Evolutionary conservation across 2,888 invertebrate genomes (phyloP).

Genomic region (Eurois occulta): DNA sequence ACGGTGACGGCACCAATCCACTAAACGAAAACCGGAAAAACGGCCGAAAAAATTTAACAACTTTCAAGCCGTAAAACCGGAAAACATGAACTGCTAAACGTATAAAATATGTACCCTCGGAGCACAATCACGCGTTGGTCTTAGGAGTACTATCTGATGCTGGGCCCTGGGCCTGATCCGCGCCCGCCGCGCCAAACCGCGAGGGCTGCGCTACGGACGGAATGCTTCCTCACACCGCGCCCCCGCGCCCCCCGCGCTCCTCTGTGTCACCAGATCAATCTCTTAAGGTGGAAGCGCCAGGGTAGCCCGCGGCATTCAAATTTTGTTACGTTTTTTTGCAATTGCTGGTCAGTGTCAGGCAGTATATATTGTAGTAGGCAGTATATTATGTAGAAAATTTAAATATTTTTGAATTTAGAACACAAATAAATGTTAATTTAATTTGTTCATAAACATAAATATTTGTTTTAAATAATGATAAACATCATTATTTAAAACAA

Average conservation of each 20-base stretch:
- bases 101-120: neutral
- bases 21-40: slow-evolving; percentile 60
- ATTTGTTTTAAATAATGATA: too few species aligned
- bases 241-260: neutral
- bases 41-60: slow-evolving; percentile 56
- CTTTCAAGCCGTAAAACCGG: slow-evolving; percentile 60
- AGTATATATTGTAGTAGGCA: too few species aligned
- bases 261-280: neutral
- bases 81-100: slow-evolving; percentile 25
- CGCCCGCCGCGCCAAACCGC: neutral
- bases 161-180: neutral
- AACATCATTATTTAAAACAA: too few species aligned
- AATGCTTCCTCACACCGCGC: neutral
- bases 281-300: too few species aligned
- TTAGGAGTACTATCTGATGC: neutral
- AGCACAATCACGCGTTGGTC: neutral
- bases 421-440: too few species aligned
- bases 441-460: too few species aligned
- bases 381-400: too few species aligned
- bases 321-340: too few species aligned
- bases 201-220: neutral
- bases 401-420: too few species aligned
- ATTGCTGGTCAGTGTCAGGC: too few species aligned
- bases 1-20: slow-evolving; percentile 30
- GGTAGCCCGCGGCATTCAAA: too few species aligned